phyloP scores from a whole-genome alignment of 2,113 vertebrate genomes.

The Pelobates fuscus region DNA sequence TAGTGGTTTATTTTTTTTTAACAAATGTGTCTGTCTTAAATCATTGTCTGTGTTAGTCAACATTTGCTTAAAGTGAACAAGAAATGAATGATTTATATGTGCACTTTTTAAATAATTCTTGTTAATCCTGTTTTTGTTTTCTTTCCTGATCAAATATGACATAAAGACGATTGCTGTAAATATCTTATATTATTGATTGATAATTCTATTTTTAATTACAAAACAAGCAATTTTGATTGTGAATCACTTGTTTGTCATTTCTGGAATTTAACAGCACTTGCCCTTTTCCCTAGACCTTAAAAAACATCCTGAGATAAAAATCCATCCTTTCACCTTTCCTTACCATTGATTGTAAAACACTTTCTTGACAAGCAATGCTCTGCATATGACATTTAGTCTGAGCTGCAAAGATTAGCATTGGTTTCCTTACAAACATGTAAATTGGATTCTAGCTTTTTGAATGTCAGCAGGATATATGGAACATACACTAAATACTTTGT shows the following conservation, averaged over 20 bases:
- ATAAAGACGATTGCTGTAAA: not conserved
- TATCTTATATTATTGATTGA: constrained; percentile 25
- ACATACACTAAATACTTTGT: constrained; percentile 20
- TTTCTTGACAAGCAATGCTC: constrained; percentile 40
- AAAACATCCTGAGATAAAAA: constrained; percentile 36
- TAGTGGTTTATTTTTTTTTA: no score
- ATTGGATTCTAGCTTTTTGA: constrained; percentile 39
- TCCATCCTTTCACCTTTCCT: constrained; percentile 46
- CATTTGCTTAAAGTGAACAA: not conserved
- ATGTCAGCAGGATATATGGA: constrained; percentile 33
- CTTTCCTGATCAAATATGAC: not conserved
- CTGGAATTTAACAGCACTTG: constrained; percentile 11
- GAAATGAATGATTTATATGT: constrained; percentile 5
- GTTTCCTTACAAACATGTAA: constrained; percentile 42
- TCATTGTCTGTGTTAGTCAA: no score
- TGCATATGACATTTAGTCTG: constrained; percentile 46
- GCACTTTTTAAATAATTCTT: not conserved
- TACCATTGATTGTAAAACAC: constrained; percentile 49
- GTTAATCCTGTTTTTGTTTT: constrained; percentile 25
- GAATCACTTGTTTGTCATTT: constrained; percentile 38
- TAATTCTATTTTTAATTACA: constrained; percentile 17
- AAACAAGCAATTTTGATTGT: constrained; percentile 26
- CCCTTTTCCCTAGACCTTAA: constrained; percentile 21
- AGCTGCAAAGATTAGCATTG: constrained; percentile 33
- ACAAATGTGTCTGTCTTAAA: no score